A percentile compares a stretch with the other conserved stretches of the same genome.
phyloP scores from a whole-genome alignment of 1,140 invertebrate species.

The Drosophila willistoni region DNA sequence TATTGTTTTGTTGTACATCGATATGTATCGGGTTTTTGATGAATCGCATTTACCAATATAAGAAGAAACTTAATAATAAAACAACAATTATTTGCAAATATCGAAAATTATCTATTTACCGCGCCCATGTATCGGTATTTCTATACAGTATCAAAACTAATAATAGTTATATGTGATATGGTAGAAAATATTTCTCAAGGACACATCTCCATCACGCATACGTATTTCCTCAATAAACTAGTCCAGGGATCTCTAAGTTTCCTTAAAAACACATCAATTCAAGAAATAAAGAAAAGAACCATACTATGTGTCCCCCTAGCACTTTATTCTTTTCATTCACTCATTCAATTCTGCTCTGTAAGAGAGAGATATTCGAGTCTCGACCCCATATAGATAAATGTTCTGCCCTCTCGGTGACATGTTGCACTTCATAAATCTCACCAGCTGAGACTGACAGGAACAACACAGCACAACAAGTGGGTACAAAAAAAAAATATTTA shows the following conservation, averaged over 20 bases:
- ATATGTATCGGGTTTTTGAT: too few species aligned
- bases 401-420: conserved; percentile 47
- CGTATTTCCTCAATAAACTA: conserved; percentile 16
- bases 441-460: conserved; percentile 72
- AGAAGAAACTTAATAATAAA: too few species aligned
- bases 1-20: too few species aligned
- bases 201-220: too few species aligned
- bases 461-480: conserved; percentile 67
- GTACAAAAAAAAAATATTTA: conserved; percentile 37
- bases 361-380: neutral
- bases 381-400: conserved; percentile 51
- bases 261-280: conserved; percentile 13
- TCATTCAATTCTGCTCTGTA: conserved; percentile 21
- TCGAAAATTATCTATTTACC: too few species aligned
- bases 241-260: conserved; percentile 49
- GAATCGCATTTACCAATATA: too few species aligned
- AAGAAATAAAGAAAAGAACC: conserved; percentile 2
- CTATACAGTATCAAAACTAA: too few species aligned
- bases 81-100: too few species aligned
- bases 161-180: too few species aligned
- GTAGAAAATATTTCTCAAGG: too few species aligned
- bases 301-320: conserved; percentile 6
- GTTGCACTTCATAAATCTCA: conserved; percentile 78
- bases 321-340: conserved; percentile 20
- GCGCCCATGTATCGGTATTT: too few species aligned